Conservation (phyloP, 2,797 vertebrate genomes). For the Falco naumanni region DNA sequence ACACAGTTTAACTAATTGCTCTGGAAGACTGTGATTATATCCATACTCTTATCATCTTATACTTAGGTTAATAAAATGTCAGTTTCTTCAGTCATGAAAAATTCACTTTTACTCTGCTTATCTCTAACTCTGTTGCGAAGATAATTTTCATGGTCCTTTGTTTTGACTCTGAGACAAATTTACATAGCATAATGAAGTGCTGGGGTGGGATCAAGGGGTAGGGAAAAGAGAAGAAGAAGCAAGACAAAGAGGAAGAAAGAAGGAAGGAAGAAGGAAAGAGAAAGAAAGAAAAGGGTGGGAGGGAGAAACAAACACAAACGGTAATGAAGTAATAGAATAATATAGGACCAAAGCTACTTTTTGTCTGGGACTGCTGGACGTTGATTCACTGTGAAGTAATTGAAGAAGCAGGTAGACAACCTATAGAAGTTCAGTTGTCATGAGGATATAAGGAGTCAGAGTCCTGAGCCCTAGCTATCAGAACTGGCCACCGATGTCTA, state of each 20-base stretch:
- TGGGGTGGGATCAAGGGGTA: background rate
- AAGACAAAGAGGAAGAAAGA: no score
- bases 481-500: background rate
- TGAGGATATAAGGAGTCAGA: background rate
- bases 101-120: background rate
- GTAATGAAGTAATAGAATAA: background rate
- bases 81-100: background rate
- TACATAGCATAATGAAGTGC: background rate
- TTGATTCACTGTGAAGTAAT: background rate
- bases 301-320: background rate
- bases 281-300: no score
- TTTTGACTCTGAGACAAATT: background rate
- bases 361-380: background rate
- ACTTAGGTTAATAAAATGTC: background rate
- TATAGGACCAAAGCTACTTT: background rate
- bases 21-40: background rate
- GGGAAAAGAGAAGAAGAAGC: no score
- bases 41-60: background rate
- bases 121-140: background rate
- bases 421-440: background rate
- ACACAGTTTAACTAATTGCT: background rate
- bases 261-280: no score
- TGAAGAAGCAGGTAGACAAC: background rate
- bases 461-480: background rate
- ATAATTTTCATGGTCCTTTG: background rate